Percentiles rank a stretch among this genome's conserved stretches.
Evolutionary conservation across 1,140 invertebrate genomes (phyloP).

Genomic region (Drosophila rhopaloa): DNA sequence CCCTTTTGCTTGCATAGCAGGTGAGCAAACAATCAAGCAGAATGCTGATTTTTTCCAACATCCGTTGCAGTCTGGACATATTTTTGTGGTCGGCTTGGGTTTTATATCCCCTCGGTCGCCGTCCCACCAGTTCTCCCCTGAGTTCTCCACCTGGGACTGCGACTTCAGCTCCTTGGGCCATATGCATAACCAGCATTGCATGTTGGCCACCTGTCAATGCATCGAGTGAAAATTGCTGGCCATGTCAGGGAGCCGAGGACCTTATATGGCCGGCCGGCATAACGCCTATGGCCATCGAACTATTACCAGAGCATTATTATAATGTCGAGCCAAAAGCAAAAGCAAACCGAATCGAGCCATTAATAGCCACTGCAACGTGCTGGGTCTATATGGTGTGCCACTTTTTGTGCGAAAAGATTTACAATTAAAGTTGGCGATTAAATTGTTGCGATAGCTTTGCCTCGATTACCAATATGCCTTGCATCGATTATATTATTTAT

Average conservation of each 20-base stretch:
- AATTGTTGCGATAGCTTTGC: slow-evolving; percentile 73
- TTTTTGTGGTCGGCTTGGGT: slow-evolving; percentile 55
- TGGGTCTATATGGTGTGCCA: slow-evolving; percentile 26
- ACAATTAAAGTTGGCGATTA: slow-evolving; percentile 79
- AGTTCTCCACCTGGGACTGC: slow-evolving; percentile 1
- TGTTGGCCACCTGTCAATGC: slow-evolving; percentile 70
- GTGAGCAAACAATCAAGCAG: slow-evolving; percentile 63
- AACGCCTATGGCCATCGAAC: slow-evolving; percentile 72
- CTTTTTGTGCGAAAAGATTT: slow-evolving; percentile 65
- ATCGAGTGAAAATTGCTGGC: slow-evolving; percentile 73
- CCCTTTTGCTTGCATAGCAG: slow-evolving; percentile 27
- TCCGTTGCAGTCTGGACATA: slow-evolving; percentile 52
- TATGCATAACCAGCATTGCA: slow-evolving; percentile 27
- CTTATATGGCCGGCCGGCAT: slow-evolving; percentile 69
- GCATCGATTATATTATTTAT: slow-evolving; percentile 61
- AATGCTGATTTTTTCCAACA: slow-evolving; percentile 46
- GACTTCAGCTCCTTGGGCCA: slow-evolving; percentile 7
- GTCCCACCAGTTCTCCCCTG: slow-evolving; percentile 16
- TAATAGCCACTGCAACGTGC: slow-evolving; percentile 34
- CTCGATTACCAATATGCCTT: slow-evolving; percentile 61
- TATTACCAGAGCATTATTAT: slow-evolving; percentile 73
- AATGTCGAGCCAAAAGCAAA: slow-evolving; percentile 38
- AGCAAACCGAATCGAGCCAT: slow-evolving; percentile 39
- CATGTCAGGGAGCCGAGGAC: slow-evolving; percentile 55
- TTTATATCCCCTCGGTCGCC: neutral